Conservation (phyloP, 2,113 vertebrate genomes). For the Nycticryphes semicollaris region DNA sequence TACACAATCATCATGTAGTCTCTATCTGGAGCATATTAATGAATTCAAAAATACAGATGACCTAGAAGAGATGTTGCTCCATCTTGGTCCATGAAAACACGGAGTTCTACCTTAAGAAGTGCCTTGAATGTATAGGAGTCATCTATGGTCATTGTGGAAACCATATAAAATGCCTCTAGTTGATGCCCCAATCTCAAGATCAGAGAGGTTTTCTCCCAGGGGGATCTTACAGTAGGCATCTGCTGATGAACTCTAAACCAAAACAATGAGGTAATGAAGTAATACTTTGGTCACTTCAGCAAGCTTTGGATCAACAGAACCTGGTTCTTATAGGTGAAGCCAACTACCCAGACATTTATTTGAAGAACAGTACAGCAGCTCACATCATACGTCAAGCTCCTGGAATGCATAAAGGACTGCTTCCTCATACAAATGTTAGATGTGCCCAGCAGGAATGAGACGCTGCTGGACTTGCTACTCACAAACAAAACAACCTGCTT, state of each 20-base stretch:
- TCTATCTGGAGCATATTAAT: accelerated
- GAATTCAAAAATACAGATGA: not conserved
- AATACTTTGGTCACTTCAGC: not conserved
- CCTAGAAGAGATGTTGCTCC: not conserved
- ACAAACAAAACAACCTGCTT: not conserved
- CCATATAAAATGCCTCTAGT: not conserved
- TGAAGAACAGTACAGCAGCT: not conserved
- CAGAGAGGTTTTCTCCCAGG: not conserved
- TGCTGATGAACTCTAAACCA: not conserved
- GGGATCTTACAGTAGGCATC: not conserved
- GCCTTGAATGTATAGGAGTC: not conserved
- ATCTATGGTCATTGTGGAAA: not conserved
- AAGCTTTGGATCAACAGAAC: not conserved
- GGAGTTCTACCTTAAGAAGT: not conserved
- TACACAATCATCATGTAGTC: not conserved
- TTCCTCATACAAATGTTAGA: not conserved
- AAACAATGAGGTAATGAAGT: not conserved
- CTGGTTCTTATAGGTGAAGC: not conserved
- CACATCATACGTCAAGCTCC: not conserved
- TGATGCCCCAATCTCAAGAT: not conserved
- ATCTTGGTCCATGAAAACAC: not conserved
- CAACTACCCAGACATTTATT: not conserved
- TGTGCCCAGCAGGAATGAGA: not conserved
- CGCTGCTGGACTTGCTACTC: not conserved
- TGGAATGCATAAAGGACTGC: not conserved